phyloP scores from a whole-genome alignment of 30 jellyfish, hydroid and myxozoan species.

The Aurelia sp. region DNA sequence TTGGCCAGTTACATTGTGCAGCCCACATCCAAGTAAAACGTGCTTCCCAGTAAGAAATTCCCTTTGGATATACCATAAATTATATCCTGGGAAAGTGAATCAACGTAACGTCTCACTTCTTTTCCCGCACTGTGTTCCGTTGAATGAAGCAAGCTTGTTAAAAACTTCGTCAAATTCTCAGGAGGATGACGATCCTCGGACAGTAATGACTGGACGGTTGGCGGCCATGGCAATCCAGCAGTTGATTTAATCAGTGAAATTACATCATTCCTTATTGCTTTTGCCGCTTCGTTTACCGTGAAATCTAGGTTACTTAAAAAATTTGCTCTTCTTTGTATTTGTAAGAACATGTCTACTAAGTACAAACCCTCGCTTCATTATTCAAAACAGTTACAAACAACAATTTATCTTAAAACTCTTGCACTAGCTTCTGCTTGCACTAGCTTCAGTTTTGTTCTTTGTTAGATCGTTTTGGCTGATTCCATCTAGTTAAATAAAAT shows the following conservation, averaged over 20 bases:
- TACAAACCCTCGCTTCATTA: slow-evolving; percentile 33
- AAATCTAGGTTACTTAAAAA: slow-evolving; percentile 1
- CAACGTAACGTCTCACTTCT: slow-evolving; percentile 30
- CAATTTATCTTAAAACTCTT: slow-evolving; percentile 26
- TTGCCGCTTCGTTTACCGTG: slow-evolving; percentile 15
- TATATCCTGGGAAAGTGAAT: slow-evolving; percentile 29
- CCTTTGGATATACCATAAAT: slow-evolving; percentile 5
- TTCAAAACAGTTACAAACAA: slow-evolving; percentile 17
- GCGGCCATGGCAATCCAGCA: slow-evolving; percentile 42
- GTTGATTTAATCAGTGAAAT: slow-evolving; percentile 7
- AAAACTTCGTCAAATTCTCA: slow-evolving; percentile 10
- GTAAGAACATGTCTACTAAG: slow-evolving; percentile 13
- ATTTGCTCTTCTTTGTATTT: slow-evolving; percentile 13
- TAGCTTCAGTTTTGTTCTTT: too few relatives aligned
- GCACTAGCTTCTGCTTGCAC: slow-evolving; percentile 20
- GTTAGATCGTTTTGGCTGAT: too few relatives aligned
- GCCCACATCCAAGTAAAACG: slow-evolving; percentile 37
- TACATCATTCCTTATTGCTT: slow-evolving; percentile 7
- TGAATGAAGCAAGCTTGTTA: slow-evolving; percentile 21
- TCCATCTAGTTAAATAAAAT: too few relatives aligned
- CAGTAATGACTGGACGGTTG: slow-evolving; percentile 17
- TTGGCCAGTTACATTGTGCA: slow-evolving; percentile 22
- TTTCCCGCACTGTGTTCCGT: slow-evolving; percentile 33
- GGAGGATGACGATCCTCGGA: slow-evolving; percentile 47
- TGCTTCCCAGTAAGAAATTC: slow-evolving; percentile 23